These are phyloP conservation scores for Allophyes oxyacanthae DNA, from an alignment of 2,888 invertebrate genomes.

Conservation along the genomic window DNA sequence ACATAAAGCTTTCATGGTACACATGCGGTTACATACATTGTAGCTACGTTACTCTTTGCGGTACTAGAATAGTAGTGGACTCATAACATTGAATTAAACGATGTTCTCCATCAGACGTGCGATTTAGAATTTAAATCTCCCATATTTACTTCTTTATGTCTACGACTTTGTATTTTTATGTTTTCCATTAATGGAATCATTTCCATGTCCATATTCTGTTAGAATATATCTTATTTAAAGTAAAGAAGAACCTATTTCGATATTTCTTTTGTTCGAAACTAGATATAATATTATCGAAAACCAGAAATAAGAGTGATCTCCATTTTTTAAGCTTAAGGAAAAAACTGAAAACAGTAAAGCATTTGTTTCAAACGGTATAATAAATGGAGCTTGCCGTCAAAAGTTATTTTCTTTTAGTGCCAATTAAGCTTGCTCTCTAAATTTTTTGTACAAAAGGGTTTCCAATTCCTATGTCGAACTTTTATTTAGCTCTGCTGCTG, in stretches of 20 bases:
- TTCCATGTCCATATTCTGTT: not conserved
- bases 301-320: not conserved
- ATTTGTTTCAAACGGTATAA: slow-evolving; percentile 54
- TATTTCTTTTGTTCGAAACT: too few relatives aligned
- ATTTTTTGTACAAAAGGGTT: slow-evolving; percentile 28
- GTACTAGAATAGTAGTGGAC: slow-evolving; percentile 48
- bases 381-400: slow-evolving; percentile 54
- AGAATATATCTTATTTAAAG: not conserved
- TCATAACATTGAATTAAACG: slow-evolving; percentile 49
- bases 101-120: slow-evolving; percentile 7
- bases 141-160: not conserved
- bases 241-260: not conserved
- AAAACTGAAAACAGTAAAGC: slow-evolving; percentile 25
- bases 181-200: not conserved
- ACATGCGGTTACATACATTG: slow-evolving; percentile 41
- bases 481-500: slow-evolving; percentile 32
- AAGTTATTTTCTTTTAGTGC: slow-evolving; percentile 62
- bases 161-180: too few relatives aligned
- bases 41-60: slow-evolving; percentile 52
- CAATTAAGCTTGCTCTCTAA: slow-evolving; percentile 59
- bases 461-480: slow-evolving; percentile 15
- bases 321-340: slow-evolving; percentile 4
- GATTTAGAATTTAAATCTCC: slow-evolving; percentile 10
- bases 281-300: too few relatives aligned
- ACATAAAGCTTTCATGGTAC: slow-evolving; percentile 44